Evolutionary conservation across 1,140 invertebrate species (phyloP).

Genomic region (Leptopilina clavipes): DNA sequence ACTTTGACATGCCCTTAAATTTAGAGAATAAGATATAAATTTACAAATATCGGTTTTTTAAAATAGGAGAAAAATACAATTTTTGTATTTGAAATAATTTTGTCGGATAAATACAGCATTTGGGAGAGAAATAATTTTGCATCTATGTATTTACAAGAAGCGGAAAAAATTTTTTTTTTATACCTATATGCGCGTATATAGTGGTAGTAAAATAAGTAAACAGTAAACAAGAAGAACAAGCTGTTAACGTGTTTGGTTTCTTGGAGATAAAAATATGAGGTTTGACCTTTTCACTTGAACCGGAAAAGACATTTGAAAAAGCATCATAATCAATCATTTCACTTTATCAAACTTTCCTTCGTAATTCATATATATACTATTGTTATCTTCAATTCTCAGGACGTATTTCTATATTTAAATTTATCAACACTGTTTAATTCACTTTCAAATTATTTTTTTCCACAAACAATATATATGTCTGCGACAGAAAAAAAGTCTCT

Average conservation of each 20-base stretch:
- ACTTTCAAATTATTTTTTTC: background rate
- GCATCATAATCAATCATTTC: constrained; percentile 24
- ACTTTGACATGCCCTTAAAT: too few relatives aligned
- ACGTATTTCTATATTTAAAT: constrained; percentile 10
- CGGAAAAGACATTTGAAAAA: constrained; percentile 32
- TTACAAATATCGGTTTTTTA: too few relatives aligned
- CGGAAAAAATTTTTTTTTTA: background rate
- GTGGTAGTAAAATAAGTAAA: background rate
- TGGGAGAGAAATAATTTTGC: too few relatives aligned
- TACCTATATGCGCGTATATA: background rate
- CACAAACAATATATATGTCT: too few relatives aligned
- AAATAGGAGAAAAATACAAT: too few relatives aligned
- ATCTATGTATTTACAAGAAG: background rate
- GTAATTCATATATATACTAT: background rate
- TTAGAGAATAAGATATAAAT: too few relatives aligned
- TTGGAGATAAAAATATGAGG: background rate
- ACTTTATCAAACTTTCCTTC: constrained; percentile 22
- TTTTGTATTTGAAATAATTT: too few relatives aligned
- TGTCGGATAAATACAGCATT: too few relatives aligned
- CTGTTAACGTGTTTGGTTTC: constrained; percentile 4
- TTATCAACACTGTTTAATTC: background rate
- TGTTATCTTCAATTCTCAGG: background rate
- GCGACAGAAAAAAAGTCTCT: too few relatives aligned
- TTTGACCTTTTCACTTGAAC: constrained; percentile 16
- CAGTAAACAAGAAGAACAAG: background rate